Conservation (phyloP, 2,797 vertebrate species). For the Sebastes baramenuke region DNA sequence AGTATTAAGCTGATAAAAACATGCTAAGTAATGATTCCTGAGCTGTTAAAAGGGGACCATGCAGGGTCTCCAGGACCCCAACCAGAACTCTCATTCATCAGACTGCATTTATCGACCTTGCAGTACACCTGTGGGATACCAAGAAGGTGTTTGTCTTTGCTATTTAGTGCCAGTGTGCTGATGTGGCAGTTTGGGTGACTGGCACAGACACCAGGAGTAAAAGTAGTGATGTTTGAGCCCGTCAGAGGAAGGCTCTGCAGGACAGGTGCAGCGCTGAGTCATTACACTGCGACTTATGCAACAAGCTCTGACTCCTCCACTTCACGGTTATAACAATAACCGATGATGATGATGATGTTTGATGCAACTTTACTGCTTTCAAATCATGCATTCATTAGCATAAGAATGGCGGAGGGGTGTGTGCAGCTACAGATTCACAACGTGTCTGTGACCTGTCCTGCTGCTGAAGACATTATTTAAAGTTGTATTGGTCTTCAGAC, state of each 20-base stretch:
- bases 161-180: constrained; percentile 1
- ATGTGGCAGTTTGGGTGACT: constrained; percentile 23
- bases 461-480: constrained; percentile 25
- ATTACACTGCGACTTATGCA: constrained; percentile 82
- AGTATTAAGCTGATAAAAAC: neutral
- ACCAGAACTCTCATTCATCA: neutral
- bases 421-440: neutral
- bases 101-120: constrained; percentile 10
- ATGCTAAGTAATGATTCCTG: neutral
- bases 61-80: neutral
- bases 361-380: constrained; percentile 43
- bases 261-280: constrained; percentile 86
- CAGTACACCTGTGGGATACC: neutral
- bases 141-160: neutral
- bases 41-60: neutral
- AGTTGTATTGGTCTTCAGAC: constrained; percentile 34
- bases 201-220: constrained; percentile 20
- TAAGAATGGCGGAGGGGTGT: neutral
- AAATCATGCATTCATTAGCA: constrained; percentile 28
- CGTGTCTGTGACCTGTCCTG: constrained; percentile 16
- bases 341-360: constrained; percentile 6
- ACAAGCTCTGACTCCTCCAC: constrained; percentile 69
- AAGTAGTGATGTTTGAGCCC: constrained; percentile 40
- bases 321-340: constrained; percentile 37
- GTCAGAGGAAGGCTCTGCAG: constrained; percentile 69